Percentiles rank a stretch among this genome's conserved stretches.
These are phyloP conservation scores for Paratilapia polleni DNA, from an alignment of 2,113 vertebrate species.

Conservation along the genomic window DNA sequence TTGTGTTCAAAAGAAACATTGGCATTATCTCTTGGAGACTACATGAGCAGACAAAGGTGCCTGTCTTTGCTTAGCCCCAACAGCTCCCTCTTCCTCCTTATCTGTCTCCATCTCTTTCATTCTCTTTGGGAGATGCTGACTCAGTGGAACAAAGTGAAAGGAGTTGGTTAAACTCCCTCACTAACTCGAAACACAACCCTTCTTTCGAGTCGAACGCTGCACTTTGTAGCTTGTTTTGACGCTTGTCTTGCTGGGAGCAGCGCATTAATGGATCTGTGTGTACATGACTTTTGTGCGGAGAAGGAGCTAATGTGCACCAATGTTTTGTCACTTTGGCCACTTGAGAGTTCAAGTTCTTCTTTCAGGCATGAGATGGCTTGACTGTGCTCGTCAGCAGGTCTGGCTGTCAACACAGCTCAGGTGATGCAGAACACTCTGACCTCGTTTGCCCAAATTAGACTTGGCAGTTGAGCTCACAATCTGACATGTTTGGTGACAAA, in stretches of 20 bases:
- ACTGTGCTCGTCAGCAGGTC: slow-evolving; percentile 36
- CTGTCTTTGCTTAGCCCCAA: slow-evolving; percentile 44
- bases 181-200: slow-evolving; percentile 27
- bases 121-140: slow-evolving; percentile 54
- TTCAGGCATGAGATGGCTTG: slow-evolving; percentile 20
- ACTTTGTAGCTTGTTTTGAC: slow-evolving; percentile 22
- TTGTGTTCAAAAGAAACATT: slow-evolving; percentile 43
- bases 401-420: slow-evolving; percentile 44
- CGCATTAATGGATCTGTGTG: neutral
- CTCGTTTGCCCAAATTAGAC: slow-evolving; percentile 33
- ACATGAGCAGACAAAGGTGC: slow-evolving; percentile 54
- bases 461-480: slow-evolving; percentile 7
- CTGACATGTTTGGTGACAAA: slow-evolving; percentile 8
- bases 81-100: slow-evolving; percentile 27
- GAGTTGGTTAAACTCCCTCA: slow-evolving; percentile 27
- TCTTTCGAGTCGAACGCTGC: slow-evolving; percentile 20
- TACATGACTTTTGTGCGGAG: neutral
- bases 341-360: slow-evolving; percentile 39
- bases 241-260: slow-evolving; percentile 5
- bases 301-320: slow-evolving; percentile 15
- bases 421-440: slow-evolving; percentile 38
- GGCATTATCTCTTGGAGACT: slow-evolving; percentile 49
- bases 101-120: slow-evolving; percentile 27
- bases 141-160: slow-evolving; percentile 63
- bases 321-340: slow-evolving; percentile 17